phyloP scores from a whole-genome alignment of 2,797 vertebrate genomes.

The Esox masquinongy region DNA sequence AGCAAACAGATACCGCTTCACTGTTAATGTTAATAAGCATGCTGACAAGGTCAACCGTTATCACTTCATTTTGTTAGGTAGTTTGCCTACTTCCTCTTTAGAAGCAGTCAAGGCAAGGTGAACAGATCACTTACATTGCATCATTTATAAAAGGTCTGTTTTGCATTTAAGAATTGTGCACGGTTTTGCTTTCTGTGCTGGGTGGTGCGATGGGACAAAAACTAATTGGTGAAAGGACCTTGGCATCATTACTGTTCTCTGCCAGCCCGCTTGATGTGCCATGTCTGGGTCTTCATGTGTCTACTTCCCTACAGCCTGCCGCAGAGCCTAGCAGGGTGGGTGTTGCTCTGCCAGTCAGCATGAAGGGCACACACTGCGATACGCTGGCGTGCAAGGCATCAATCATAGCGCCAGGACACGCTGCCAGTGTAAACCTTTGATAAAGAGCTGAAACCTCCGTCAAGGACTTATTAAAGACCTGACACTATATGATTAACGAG shows the following conservation, averaged over 20 bases:
- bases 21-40: slow-evolving; percentile 53
- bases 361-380: slow-evolving; percentile 63
- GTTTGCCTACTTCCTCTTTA: slow-evolving; percentile 53
- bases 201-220: slow-evolving; percentile 40
- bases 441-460: slow-evolving; percentile 74
- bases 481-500: slow-evolving; percentile 72
- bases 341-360: slow-evolving; percentile 55
- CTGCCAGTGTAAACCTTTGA: slow-evolving; percentile 77
- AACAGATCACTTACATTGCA: slow-evolving; percentile 56
- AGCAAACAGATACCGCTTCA: slow-evolving; percentile 40
- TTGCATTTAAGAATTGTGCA: slow-evolving; percentile 50
- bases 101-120: slow-evolving; percentile 59
- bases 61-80: slow-evolving; percentile 61
- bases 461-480: slow-evolving; percentile 79
- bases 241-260: not conserved
- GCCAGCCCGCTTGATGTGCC: not conserved
- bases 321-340: slow-evolving; percentile 33
- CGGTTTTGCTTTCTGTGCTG: slow-evolving; percentile 37
- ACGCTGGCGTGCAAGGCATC: slow-evolving; percentile 55
- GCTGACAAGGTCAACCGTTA: slow-evolving; percentile 55
- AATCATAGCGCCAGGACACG: slow-evolving; percentile 66
- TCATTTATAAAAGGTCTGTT: slow-evolving; percentile 55
- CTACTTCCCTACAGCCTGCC: not conserved
- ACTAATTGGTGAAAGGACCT: slow-evolving; percentile 36
- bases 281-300: slow-evolving; percentile 15